Evolutionary conservation across 2,888 invertebrate genomes (phyloP).

Genomic region (Dicyrtoma fusca): DNA sequence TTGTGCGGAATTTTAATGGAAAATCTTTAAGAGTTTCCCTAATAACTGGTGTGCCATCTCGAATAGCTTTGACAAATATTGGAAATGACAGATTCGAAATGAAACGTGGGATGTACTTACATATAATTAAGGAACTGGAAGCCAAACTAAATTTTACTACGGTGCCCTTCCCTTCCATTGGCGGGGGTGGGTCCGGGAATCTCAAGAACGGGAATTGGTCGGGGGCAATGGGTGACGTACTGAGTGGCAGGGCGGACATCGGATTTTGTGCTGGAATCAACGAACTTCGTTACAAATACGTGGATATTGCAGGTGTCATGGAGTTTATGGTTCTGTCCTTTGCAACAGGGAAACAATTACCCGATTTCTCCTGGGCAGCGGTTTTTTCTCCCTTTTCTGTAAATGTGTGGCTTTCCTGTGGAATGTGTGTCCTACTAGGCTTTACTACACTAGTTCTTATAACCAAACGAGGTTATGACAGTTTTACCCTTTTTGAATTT

Average conservation of each 20-base stretch:
- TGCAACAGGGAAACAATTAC: constrained; percentile 2
- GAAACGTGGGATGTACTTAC: not conserved
- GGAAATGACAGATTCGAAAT: not conserved
- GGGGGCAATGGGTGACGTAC: constrained; percentile 10
- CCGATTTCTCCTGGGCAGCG: constrained; percentile 4
- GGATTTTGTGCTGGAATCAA: not conserved
- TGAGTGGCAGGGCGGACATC: constrained; percentile 4
- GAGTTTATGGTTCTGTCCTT: constrained; percentile 12
- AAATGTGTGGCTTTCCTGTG: not conserved
- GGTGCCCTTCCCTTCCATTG: not conserved
- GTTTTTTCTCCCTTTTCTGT: constrained; percentile 8
- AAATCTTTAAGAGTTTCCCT: not conserved
- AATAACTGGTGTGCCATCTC: not conserved
- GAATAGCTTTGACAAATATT: not conserved
- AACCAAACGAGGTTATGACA: not conserved
- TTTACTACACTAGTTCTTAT: not conserved
- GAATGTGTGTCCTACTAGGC: not conserved
- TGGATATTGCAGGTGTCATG: constrained; percentile 3
- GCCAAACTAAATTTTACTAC: not conserved
- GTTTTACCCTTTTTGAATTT: not conserved
- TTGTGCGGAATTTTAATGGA: not conserved
- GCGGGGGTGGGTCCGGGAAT: constrained; percentile 13
- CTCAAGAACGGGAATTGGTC: constrained; percentile 12
- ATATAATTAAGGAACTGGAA: not conserved
- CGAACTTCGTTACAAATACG: constrained; percentile 1